Evolutionary conservation across 2,797 vertebrate genomes (phyloP), one percentile per base, ranked within the genome.

Genomic region (Fundulus diaphanus): DNA sequence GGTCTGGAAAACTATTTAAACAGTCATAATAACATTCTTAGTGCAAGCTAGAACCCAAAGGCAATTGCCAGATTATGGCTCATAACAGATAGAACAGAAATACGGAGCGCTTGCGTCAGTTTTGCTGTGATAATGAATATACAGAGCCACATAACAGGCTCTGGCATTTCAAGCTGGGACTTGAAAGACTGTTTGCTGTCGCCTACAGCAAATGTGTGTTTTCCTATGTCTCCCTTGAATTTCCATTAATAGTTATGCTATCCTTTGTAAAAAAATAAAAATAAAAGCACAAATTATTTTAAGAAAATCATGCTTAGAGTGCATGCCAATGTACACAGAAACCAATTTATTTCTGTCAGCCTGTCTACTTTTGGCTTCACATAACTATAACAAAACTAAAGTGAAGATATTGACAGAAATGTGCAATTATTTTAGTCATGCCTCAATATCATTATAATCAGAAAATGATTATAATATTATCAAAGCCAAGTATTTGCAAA

Each of bases 61-160:
- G 68, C 35, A 8, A 76, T 70, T 76, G 74, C 68, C 42, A 33
- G 29, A 82, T 59, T 65, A 76, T 66, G 70, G 72, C 77, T 82
- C 75, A 22, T 76, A 72, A 68, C 68, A 74, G 85, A 67, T 71
- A 40, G 8, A 37, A 40, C 37, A 40, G 12, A 76, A 76, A 66
- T 7, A 0, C 29, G 56, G 37, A n/a, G 42, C 68, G 35, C 37
- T 61, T 63, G 52, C 75, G 70, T 74, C 57, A 63, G 79, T 82
- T 84, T 84, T 82, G 70, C 56, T 82, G 66, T 76, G 73, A 82
- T 73, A 76, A 84, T 86, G 81, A 80, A 80, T 85, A 84, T 79
- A 68, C 51, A 77, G 46, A 77, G 73, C 59, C 35, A 42, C 1
- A 2, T 70, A 81, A 89, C 65, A 71, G 57, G 49, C 33, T 46